Percentiles rank a stretch among this genome's conserved stretches.
Conservation (phyloP, 2,888 invertebrate species). For the Patella pellucida region DNA sequence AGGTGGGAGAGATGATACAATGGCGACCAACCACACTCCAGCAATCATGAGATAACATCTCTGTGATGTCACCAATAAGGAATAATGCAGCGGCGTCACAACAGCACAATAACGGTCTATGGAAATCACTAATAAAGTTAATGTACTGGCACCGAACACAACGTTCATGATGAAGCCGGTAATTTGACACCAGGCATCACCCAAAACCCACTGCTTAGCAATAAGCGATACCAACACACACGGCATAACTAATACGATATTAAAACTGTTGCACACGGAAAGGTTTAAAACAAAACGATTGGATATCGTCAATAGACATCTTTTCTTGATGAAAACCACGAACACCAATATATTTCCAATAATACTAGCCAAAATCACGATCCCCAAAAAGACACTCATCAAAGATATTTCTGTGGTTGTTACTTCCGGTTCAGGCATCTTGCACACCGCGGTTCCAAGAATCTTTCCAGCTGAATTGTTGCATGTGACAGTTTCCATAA, state of each 20-base stretch:
- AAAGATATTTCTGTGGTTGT: constrained; percentile 39
- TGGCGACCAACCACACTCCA: constrained; percentile 70
- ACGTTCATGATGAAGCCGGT: constrained; percentile 78
- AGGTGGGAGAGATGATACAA: constrained; percentile 70
- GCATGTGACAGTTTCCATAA: no score
- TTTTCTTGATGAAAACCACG: constrained; percentile 81
- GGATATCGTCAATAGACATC: constrained; percentile 83
- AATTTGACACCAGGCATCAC: constrained; percentile 72
- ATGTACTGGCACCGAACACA: constrained; percentile 75
- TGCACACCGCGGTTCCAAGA: no score
- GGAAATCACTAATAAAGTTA: constrained; percentile 78
- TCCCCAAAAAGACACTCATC: constrained; percentile 42
- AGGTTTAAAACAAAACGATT: constrained; percentile 79
- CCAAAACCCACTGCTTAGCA: constrained; percentile 62
- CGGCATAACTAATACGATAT: constrained; percentile 72
- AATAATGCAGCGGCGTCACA: constrained; percentile 78
- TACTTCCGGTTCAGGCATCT: not conserved
- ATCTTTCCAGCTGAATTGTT: no score
- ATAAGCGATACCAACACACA: constrained; percentile 69
- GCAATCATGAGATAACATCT: constrained; percentile 71
- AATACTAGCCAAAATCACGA: constrained; percentile 74
- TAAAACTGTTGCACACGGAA: constrained; percentile 73
- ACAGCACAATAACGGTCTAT: constrained; percentile 80
- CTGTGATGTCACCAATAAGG: constrained; percentile 73
- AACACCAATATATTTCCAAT: constrained; percentile 82